phyloP scores from a whole-genome alignment of 2,113 vertebrate genomes.

The Xenopus tropicalis region UCB_Xtro_10.0 CM004443.2:71964501-71965000 shows the following conservation, averaged over 20 bases:
- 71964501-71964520: no score
- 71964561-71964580: neutral
- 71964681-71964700: conserved; percentile 3
- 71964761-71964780: conserved; percentile 26
- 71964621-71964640: neutral
- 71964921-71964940: no score
- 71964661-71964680: conserved; percentile 5
- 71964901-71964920: no score
- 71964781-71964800: neutral
- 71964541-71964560: neutral
- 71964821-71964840: neutral
- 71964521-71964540: no score
- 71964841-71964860: neutral
- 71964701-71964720: neutral
- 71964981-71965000: no score
- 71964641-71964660: neutral
- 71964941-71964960: no score
- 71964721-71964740: conserved; percentile 1
- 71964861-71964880: no score
- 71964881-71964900: no score
- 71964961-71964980: no score
- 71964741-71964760: neutral
- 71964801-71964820: neutral
- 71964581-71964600: neutral
- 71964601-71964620: neutral